Base-by-base conservation (phyloP, 1,140 invertebrate genomes). In the Pemphigus obesinymphae region DNA sequence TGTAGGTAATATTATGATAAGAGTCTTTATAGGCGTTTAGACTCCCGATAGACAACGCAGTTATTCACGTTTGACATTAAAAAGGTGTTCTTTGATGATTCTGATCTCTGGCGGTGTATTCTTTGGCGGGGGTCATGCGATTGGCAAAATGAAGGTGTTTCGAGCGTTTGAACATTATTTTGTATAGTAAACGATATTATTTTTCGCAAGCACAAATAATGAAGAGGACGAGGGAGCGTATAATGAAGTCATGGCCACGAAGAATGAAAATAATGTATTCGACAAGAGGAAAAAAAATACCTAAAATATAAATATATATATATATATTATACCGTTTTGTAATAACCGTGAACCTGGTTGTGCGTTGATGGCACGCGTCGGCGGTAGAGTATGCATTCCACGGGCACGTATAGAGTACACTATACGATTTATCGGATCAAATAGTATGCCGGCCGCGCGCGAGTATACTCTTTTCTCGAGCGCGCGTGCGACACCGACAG, bases 321-420 rank as follows among this genome's bases (percentile, higher is more conserved):
- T 70, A 70, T 15, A 70, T 45, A 45, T 45, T 45, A 43, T 26
- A 15, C 20, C n/a, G 34, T 37, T 4, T 8, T 37, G 23, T 5
- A 23, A 58, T 23, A 75, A 34, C 20, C 29, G 29, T 7, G 31
- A 75, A 75, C 29, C 26, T n/a, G 26, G 72, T 50, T 53, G 31
- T 73, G 23, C n/a, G 29, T 31, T 15, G 26, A 34, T 15, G 48
- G 72, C 72, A 75, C 75, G 75, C 34, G 75, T 78, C 53, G n/a
- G 17, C 37, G n/a, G 43, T 13, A 45, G n/a, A n/a, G n/a, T 2
- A n/a, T 31, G 34, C 75, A 78, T 78, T 78, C 53, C 7, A 26
- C 17, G n/a, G n/a, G 34, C 34, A 10, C 61, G 7, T 20, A 1
- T 17, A 20, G 8, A 13, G 37, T 15, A 66, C 23, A 37, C n/a